A percentile compares a stretch with the other conserved stretches of the same genome.
phyloP scores from a whole-genome alignment of 2,888 invertebrate genomes.

The Protophormia terraenovae region DNA sequence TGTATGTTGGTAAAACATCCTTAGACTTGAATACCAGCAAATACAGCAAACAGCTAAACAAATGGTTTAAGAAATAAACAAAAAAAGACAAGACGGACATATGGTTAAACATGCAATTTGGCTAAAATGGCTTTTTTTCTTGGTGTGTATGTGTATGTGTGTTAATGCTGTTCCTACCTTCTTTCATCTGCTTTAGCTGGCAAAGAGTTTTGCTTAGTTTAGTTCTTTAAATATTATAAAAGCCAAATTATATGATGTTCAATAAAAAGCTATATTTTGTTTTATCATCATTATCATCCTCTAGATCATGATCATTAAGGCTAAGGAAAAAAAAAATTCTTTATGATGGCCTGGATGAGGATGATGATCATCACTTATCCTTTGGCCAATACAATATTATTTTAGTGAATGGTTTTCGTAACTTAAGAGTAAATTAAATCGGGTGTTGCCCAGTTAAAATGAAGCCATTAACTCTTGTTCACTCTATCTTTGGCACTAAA shows the following conservation, averaged over 20 bases:
- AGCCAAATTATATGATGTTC: conserved; percentile 1
- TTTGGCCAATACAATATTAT: conserved; percentile 53
- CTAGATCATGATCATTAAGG: conserved; percentile 21
- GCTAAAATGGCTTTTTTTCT: conserved; percentile 74
- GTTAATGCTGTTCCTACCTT: conserved; percentile 27
- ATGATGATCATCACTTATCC: conserved; percentile 42
- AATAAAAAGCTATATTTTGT: conserved; percentile 28
- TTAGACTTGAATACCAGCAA: conserved; percentile 8
- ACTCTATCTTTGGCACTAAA: neutral
- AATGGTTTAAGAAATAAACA: conserved; percentile 20
- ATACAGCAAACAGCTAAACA: conserved; percentile 8
- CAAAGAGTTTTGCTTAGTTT: conserved; percentile 30
- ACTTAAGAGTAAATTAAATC: conserved; percentile 43
- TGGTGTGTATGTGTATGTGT: neutral
- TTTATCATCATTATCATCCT: conserved; percentile 36
- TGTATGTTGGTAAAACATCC: neutral
- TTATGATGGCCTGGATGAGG: too few relatives aligned
- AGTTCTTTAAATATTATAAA: conserved; percentile 20
- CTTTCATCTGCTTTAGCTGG: conserved; percentile 25
- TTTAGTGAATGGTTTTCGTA: neutral
- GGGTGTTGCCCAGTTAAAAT: conserved; percentile 72
- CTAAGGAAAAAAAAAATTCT: too few relatives aligned
- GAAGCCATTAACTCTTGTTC: conserved; percentile 75
- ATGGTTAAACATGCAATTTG: conserved; percentile 76
- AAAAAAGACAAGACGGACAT: conserved; percentile 19